Conservation (phyloP, 2,113 vertebrate species). For the Pagrus major region DNA sequence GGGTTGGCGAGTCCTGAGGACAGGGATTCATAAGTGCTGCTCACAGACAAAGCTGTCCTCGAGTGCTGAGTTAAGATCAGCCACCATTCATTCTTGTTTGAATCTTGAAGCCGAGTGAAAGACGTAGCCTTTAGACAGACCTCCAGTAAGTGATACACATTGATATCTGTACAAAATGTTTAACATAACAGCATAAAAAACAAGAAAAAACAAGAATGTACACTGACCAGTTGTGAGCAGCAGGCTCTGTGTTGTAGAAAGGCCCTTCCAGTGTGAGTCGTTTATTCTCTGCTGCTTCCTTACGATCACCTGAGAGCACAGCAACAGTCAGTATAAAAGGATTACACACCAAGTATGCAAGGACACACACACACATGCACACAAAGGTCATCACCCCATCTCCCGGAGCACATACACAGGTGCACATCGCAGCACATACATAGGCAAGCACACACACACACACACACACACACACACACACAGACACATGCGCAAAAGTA, state of each 20-base stretch:
- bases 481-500: constrained; percentile 62
- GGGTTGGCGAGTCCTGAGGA: not conserved
- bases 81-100: constrained; percentile 9
- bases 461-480: constrained; percentile 44
- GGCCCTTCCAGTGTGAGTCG: constrained; percentile 64
- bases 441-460: constrained; percentile 3
- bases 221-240: constrained; percentile 76
- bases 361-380: constrained; percentile 34
- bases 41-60: constrained; percentile 8
- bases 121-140: not conserved
- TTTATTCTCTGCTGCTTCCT: constrained; percentile 77
- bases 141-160: not conserved
- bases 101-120: not conserved
- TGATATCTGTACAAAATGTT: not conserved
- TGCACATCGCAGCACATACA: constrained; percentile 30
- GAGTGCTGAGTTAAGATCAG: constrained; percentile 20
- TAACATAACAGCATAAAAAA: not conserved
- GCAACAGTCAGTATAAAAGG: constrained; percentile 57
- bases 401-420: constrained; percentile 51
- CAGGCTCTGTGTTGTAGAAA: constrained; percentile 69
- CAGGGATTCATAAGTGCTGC: not conserved
- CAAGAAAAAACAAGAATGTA: not conserved
- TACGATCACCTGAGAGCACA: constrained; percentile 80
- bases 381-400: constrained; percentile 61
- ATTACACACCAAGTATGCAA: constrained; percentile 55